A percentile compares a stretch with the other conserved stretches of the same genome.
Evolutionary conservation across 2,888 invertebrate genomes (phyloP).

Genomic region (Limulus polyphemus): DNA sequence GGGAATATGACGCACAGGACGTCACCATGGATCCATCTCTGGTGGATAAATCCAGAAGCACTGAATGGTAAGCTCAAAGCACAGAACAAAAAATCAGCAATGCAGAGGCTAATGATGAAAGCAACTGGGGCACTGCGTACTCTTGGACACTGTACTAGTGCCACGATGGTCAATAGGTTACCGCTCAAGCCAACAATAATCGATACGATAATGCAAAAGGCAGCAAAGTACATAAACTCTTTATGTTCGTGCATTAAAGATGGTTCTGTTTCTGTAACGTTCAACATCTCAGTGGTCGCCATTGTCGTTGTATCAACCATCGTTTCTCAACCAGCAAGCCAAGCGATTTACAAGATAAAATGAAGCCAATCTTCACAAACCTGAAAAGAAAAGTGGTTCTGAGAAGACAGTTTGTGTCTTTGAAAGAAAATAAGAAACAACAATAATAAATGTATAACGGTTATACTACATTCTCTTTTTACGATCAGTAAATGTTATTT

Average conservation of each 20-base stretch:
- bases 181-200: constrained; percentile 23
- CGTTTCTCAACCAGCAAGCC: too few species aligned
- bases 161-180: constrained; percentile 23
- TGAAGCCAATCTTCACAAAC: too few species aligned
- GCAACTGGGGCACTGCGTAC: constrained; percentile 57
- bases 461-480: too few species aligned
- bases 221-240: constrained; percentile 19
- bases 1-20: constrained; percentile 64
- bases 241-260: not conserved
- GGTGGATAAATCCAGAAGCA: constrained; percentile 53
- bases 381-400: too few species aligned
- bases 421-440: too few species aligned
- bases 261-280: too few species aligned
- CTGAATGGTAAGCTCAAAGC: constrained; percentile 71
- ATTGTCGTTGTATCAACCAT: too few species aligned
- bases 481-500: too few species aligned
- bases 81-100: constrained; percentile 67
- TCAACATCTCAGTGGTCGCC: too few species aligned
- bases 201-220: constrained; percentile 22
- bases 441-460: too few species aligned
- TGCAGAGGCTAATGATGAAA: constrained; percentile 70
- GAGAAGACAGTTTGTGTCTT: too few species aligned
- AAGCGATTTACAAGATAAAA: too few species aligned
- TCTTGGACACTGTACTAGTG: constrained; percentile 19
- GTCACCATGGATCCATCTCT: constrained; percentile 64